Conservation (phyloP, 2,113 vertebrate species). For the Tragelaphus scriptus region DNA sequence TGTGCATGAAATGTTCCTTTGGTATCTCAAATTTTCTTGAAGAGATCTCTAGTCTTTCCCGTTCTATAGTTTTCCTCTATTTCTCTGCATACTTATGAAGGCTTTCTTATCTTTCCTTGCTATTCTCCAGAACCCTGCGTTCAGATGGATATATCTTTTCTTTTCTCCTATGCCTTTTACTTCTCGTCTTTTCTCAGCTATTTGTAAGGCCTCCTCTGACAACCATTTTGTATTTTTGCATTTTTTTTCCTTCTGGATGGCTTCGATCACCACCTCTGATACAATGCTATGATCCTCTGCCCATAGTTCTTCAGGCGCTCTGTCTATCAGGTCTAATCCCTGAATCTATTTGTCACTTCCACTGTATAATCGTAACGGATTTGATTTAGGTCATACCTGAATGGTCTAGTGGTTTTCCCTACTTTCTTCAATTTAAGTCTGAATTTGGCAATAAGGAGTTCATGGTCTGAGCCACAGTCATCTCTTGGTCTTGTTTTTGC, state of each 20-base stretch:
- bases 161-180: neutral
- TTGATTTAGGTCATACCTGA: neutral
- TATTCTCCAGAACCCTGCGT: neutral
- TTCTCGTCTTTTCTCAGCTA: neutral
- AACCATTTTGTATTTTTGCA: neutral
- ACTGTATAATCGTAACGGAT: neutral
- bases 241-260: neutral
- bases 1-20: neutral
- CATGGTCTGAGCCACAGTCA: neutral
- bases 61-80: neutral
- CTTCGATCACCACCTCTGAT: neutral
- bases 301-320: neutral
- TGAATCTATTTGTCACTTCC: neutral
- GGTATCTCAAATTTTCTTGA: neutral
- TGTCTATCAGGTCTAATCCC: neutral
- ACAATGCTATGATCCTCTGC: neutral
- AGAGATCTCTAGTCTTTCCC: neutral
- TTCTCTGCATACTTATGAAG: neutral
- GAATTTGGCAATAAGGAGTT: neutral
- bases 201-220: neutral
- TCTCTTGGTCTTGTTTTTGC: neutral
- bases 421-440: neutral
- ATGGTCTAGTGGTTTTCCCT: neutral
- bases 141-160: neutral
- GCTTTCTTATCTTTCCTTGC: neutral